Evolutionary conservation across 2,888 invertebrate species (phyloP).

Genomic region (Smittia sp.): DNA sequence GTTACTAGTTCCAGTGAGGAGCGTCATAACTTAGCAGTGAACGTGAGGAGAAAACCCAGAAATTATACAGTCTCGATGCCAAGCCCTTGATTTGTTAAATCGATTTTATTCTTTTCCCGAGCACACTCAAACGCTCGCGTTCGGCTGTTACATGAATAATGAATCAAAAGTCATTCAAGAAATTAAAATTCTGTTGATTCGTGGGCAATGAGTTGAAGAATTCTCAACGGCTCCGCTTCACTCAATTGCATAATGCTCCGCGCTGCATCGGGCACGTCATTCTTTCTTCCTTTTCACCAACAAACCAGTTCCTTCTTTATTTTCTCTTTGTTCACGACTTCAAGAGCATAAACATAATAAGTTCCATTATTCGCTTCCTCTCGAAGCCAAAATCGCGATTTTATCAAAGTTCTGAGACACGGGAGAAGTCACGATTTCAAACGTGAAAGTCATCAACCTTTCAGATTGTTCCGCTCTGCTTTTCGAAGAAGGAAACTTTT

Average conservation of each 20-base stretch:
- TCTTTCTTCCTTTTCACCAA: neutral
- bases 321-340: neutral
- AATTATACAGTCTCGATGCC: neutral
- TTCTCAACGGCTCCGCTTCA: neutral
- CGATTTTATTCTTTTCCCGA: neutral
- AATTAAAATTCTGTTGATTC: slow-evolving; percentile 2
- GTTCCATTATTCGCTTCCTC: neutral
- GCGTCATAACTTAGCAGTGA: neutral
- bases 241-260: slow-evolving; percentile 6
- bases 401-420: neutral
- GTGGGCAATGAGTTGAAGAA: slow-evolving; percentile 8
- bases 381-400: neutral
- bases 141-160: neutral
- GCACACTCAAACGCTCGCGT: neutral
- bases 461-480: neutral
- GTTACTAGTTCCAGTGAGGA: too few species aligned
- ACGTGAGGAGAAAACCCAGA: neutral
- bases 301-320: neutral
- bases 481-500: slow-evolving; percentile 3
- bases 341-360: neutral
- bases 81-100: slow-evolving; percentile 7
- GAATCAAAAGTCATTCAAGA: neutral
- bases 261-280: neutral
- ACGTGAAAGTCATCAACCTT: neutral
- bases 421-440: neutral